Conservation (phyloP, 2,888 invertebrate species). For the Philaethria dido region DNA sequence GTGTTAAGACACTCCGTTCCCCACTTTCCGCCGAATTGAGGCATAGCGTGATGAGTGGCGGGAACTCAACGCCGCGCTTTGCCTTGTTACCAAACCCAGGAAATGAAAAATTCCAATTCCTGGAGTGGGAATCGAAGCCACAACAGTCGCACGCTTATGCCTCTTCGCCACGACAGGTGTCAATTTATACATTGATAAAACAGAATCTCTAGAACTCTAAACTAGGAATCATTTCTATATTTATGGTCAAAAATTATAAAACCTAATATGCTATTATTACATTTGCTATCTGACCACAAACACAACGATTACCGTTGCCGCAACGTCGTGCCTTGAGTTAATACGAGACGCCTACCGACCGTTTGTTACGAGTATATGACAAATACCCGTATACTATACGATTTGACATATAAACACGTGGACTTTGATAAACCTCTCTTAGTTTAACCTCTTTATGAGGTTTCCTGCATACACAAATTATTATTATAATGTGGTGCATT, state of each 20-base stretch:
- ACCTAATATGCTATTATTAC: slow-evolving; percentile 38
- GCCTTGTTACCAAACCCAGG: no score
- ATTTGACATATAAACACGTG: slow-evolving; percentile 11
- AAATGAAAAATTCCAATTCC: no score
- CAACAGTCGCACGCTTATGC: no score
- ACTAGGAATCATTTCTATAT: no score
- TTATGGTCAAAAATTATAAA: neutral
- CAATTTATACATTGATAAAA: no score
- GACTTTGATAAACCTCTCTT: slow-evolving; percentile 11
- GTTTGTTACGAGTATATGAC: slow-evolving; percentile 41
- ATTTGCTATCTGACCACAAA: slow-evolving; percentile 42
- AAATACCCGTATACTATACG: slow-evolving; percentile 13
- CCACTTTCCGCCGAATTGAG: no score
- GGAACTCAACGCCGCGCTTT: no score
- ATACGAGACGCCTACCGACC: slow-evolving; percentile 44
- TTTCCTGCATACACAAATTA: neutral
- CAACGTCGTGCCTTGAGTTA: slow-evolving; percentile 42
- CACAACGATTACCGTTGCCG: slow-evolving; percentile 43
- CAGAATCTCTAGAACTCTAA: no score
- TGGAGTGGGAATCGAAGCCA: no score
- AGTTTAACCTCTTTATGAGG: neutral
- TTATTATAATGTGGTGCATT: neutral
- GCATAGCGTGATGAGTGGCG: no score
- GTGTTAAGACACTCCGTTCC: no score
- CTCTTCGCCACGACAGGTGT: no score